Base-by-base conservation (phyloP, 2,797 vertebrate genomes). In the Cetoscarus ocellatus region DNA sequence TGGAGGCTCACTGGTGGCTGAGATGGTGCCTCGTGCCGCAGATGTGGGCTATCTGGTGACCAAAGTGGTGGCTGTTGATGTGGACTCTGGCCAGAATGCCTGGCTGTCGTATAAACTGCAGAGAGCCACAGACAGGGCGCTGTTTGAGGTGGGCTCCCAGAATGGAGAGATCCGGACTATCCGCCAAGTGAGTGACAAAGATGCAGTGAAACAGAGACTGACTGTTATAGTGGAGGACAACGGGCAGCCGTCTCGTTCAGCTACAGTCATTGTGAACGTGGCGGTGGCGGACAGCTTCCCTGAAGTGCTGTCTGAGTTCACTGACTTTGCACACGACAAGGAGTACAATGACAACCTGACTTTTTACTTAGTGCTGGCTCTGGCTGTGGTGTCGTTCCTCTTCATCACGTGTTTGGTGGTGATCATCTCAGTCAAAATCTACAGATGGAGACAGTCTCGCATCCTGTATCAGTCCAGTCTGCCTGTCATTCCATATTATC, bases 41-140 rank as follows among this genome's bases (percentile, higher is more conserved):
- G 94, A 95, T 45, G 82, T 93, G 2, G 94, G 93, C 14, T 95
- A 95, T 64, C 80, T 95, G 69, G 94, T 89, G 47, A 95, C 93
- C 13, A 95, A 95, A 73, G 94, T 96, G 70, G 92, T 95, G 77
- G 94, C 94, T 8, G 92, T 94, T 51, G 90, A 82, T 85, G 87
- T 88, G 78, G 95, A 95, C 86, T 94, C 93, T 3, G 95, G 95
- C 70, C 94, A 94, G 82, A 95, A 95, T 52, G 92, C 93, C 70
- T 94, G 91, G 92, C 92, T 94, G 56, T 94, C 91, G 35, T 95
- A 87, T 75, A 85, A 87, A 86, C 82, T 91, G 38, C 87, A 85
- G 69, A 87, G 94, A 82, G 73, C 87, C 45, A 90, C 89, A 64
- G 93, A 95, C 58, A 89, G 88, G 14, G 88, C 90, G 4, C 88